A percentile compares a stretch with the other conserved stretches of the same genome.
Evolutionary conservation across 2,888 invertebrate genomes (phyloP).

Genomic region (Dione juno): DNA sequence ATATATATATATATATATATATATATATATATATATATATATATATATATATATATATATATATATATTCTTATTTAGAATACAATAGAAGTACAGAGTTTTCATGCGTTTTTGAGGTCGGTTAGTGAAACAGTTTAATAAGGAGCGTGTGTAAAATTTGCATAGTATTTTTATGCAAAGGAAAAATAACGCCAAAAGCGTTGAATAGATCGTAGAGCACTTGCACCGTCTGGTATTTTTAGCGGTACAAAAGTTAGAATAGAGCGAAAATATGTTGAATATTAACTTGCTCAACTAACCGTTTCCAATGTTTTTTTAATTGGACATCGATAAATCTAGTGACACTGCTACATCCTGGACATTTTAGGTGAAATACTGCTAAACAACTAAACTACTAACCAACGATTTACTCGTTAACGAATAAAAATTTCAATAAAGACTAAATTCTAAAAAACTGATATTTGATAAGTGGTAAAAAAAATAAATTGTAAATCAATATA

Average conservation of each 20-base stretch:
- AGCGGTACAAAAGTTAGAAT: constrained; percentile 19
- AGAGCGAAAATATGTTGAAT: constrained; percentile 11
- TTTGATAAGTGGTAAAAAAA: no score
- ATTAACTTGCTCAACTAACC: neutral
- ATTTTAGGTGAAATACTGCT: no score
- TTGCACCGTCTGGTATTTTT: constrained; percentile 17
- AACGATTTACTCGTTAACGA: no score
- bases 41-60: no score
- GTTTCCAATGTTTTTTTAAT: neutral
- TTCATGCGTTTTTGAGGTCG: neutral
- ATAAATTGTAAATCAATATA: no score
- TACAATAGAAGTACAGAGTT: neutral
- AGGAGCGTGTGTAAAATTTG: constrained; percentile 18
- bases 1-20: no score
- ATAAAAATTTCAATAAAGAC: no score
- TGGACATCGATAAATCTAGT: neutral
- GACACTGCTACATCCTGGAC: no score
- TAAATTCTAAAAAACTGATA: no score
- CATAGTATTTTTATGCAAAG: constrained; percentile 23
- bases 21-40: no score
- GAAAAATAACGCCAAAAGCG: constrained; percentile 22
- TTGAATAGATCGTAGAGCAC: constrained; percentile 22
- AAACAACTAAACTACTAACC: no score
- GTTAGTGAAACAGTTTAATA: constrained; percentile 20
- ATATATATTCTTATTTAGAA: neutral